These are phyloP conservation scores for Chaetorhynchus papuensis DNA, from an alignment of 2,113 vertebrate genomes.

Conservation along the genomic window DNA sequence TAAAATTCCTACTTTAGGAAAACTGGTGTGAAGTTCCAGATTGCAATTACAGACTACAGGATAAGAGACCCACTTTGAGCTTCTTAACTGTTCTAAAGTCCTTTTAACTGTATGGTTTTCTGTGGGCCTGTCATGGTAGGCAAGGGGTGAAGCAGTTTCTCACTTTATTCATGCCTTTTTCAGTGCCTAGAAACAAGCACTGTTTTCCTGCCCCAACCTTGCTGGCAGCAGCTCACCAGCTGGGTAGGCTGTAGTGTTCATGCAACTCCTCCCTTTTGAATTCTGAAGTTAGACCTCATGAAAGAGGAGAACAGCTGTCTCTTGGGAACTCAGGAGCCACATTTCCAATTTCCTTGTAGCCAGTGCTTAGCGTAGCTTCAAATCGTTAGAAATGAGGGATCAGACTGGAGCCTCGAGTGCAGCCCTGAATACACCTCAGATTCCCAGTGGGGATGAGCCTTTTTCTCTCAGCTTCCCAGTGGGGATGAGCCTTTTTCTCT, in stretches of 20 bases:
- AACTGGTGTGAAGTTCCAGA: not conserved
- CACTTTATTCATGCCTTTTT: not conserved
- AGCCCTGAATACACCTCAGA: not conserved
- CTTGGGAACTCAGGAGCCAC: not conserved
- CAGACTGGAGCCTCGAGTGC: not conserved
- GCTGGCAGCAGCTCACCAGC: not conserved
- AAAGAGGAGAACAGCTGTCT: not conserved
- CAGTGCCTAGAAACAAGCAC: not conserved
- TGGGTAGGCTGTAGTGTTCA: not conserved
- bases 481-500: not conserved
- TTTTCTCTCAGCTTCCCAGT: not conserved
- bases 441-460: not conserved
- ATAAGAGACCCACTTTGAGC: not conserved
- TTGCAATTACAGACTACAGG: not conserved
- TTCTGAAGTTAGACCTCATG: not conserved
- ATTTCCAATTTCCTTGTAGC: not conserved
- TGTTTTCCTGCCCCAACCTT: not conserved
- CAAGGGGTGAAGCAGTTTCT: not conserved
- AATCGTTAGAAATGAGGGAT: not conserved
- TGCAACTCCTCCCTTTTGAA: not conserved
- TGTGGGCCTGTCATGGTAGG: not conserved
- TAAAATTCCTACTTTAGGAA: not conserved
- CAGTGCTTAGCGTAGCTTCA: not conserved
- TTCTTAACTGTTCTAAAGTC: not conserved
- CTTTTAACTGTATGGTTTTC: not conserved